These are phyloP conservation scores for Tenthredo livida DNA, from an alignment of 2,888 invertebrate species.

Conservation along the genomic window DNA sequence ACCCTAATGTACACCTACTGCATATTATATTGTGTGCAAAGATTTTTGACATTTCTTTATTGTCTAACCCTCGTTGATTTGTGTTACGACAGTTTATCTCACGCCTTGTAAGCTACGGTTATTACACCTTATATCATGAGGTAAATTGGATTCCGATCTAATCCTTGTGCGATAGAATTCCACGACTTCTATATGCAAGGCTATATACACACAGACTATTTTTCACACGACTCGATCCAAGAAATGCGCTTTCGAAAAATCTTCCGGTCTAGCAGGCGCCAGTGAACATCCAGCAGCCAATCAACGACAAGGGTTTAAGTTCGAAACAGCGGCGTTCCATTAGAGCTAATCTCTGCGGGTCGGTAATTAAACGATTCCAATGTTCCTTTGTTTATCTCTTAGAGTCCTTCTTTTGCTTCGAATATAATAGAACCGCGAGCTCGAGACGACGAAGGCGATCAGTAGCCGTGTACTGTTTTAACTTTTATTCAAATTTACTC, in stretches of 20 bases:
- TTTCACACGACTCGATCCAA: neutral
- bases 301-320: slow-evolving; percentile 59
- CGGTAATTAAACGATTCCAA: slow-evolving; percentile 75
- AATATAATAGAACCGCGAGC: neutral
- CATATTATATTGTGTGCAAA: neutral
- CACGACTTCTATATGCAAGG: neutral
- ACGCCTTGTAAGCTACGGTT: neutral
- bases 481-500: slow-evolving; percentile 39
- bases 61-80: neutral
- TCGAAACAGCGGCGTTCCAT: slow-evolving; percentile 69
- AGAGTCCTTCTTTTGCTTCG: slow-evolving; percentile 14
- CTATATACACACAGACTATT: neutral
- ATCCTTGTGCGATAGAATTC: slow-evolving; percentile 12
- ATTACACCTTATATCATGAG: neutral
- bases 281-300: slow-evolving; percentile 59
- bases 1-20: neutral
- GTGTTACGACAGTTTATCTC: neutral
- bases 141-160: slow-evolving; percentile 8
- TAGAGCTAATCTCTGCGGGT: slow-evolving; percentile 72
- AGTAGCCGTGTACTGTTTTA: slow-evolving; percentile 34
- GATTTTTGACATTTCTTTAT: neutral
- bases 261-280: slow-evolving; percentile 61
- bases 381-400: slow-evolving; percentile 72
- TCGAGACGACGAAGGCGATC: neutral
- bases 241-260: neutral